Evolutionary conservation across 2,113 vertebrate species (phyloP), one percentile per base, ranked within the genome.

Genomic region (Otus sunia): DNA sequence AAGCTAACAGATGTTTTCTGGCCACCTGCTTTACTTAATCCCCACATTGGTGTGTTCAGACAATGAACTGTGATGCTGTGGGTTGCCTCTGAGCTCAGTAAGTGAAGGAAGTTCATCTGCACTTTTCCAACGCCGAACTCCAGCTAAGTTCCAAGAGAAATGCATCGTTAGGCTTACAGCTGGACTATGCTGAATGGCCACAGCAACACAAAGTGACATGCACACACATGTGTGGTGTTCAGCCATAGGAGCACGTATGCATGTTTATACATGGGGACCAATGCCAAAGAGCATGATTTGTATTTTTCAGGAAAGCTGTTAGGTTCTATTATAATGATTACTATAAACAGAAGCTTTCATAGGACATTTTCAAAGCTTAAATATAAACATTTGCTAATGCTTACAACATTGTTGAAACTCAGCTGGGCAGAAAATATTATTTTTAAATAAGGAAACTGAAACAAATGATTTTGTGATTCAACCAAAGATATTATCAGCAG

Each of bases 31-130:
- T 95, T 94, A 78, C 75, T 95, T 71, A 92, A 84, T 63, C 92
- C 96, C 97, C 96, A 97, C 30, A 90, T 69, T 2, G 98, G 97
- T 14, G 98, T 96, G 63, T 98, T 98, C 39, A 98, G 98, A 95
- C 99, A 99, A 92, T 99, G 99, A 86, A 99, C 91, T 17, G 98
- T 99, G 96, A 99, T 98, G 95, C 96, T 97, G 49, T 99, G 99
- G 77, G 97, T 98, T 93, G 99, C 99, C 96, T 99, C 98, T n/a
- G 98, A 98, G 96, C 99, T 99, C 98, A 99, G 97, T 82, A 99
- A 98, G 96, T 99, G 99, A 96, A 99, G 98, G 96, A 99, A 99
- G 97, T 99, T 99, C 99, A 99, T 99, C 98, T 99, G 99, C 86
- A 99, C 99, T 97, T 99, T 99, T 69, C 98, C 99, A 49, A 99